Conservation (phyloP, 2,797 vertebrate species). For the Catamblyrhynchus diadema region DNA sequence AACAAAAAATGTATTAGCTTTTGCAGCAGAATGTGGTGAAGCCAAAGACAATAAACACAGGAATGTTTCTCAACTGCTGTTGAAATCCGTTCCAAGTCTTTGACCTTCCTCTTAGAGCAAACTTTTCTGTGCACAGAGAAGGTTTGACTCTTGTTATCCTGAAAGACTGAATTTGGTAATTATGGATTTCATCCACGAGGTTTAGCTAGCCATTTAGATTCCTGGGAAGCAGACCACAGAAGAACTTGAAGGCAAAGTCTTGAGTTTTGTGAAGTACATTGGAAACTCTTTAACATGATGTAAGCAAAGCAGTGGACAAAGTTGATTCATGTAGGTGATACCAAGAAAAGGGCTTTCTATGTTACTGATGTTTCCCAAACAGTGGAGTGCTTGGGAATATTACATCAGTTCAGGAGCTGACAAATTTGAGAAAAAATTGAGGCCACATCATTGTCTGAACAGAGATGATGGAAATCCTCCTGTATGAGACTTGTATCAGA, state of each 20-base stretch:
- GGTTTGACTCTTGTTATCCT: background rate
- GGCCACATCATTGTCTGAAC: background rate
- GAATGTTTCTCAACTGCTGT: background rate
- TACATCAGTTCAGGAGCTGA: background rate
- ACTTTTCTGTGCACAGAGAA: background rate
- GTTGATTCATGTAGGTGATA: background rate
- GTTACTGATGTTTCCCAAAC: background rate
- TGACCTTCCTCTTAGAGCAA: background rate
- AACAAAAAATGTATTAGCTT: background rate
- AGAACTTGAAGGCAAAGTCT: background rate
- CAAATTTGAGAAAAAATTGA: background rate
- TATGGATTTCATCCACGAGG: background rate
- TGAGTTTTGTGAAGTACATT: background rate
- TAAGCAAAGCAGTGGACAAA: background rate
- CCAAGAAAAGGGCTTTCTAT: background rate
- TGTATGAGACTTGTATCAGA: background rate
- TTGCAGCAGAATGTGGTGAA: background rate
- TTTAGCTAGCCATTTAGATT: background rate
- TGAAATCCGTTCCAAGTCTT: background rate
- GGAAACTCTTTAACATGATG: background rate
- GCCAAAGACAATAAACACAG: background rate
- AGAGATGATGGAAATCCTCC: background rate
- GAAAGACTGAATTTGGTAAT: background rate
- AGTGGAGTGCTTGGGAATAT: background rate
- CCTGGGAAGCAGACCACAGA: background rate